Evolutionary conservation across 2,113 vertebrate genomes (phyloP), one percentile per base, ranked within the genome.

Genomic region (Origma solitaria): DNA sequence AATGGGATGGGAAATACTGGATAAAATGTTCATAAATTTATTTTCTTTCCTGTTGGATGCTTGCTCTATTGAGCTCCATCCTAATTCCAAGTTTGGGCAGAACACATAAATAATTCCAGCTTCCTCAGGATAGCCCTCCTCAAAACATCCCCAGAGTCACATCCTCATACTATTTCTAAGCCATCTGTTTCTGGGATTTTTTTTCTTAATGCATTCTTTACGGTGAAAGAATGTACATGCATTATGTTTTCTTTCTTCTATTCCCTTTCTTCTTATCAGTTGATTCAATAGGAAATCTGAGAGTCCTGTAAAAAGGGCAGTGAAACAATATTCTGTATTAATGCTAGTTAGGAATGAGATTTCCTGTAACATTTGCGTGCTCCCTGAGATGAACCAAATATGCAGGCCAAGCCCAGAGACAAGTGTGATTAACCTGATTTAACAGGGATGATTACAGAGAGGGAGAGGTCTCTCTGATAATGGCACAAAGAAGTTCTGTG

Each of bases 1-100:
- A 94, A 94, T 51, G 61, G 68, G 44, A 83, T 83, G n/a, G 87
- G 85, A 97, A 95, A 38, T 81, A 94, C 7, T 90, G 40, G 56
- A 69, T 96, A 95, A 91, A 23, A 24, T 54, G 92, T 93, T 88
- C 27, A 83, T n/a, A 47, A 30, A 90, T 82, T 92, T 84, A 61
- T 51, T 91, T 86, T 76, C 35, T 82, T 96, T 94, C 30, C 72
- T 53, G 33, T 80, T 92, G 40, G 8, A 27, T 77, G 83, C n/a
- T 60, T 97, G 51, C 28, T 92, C 78, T 92, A 69, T 78, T 94
- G 37, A 94, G n/a, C 6, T 78, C 51, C 23, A 88, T 84, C 78
- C 28, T 64, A 94, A 90, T 88, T 73, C 53, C 64, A 73, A 85
- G 77, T 87, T 73, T 75, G 56, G 45, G 21, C 47, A 95, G 61